phyloP scores from a whole-genome alignment of 1,140 invertebrate genomes.

The Lordiphosa mommai region DNA sequence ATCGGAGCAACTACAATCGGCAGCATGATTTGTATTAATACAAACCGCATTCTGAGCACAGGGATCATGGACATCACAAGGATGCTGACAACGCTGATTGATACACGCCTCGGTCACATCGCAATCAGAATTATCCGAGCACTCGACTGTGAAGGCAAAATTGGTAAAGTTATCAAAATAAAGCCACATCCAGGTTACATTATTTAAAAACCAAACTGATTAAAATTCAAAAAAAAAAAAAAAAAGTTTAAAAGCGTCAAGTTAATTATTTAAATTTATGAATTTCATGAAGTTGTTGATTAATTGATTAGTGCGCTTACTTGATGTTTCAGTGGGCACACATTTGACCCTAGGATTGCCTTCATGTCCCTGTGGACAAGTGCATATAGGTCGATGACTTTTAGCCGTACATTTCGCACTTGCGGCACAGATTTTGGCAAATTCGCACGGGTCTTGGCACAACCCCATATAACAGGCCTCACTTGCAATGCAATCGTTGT shows the following conservation, averaged over 20 bases:
- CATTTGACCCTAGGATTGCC: constrained; percentile 88
- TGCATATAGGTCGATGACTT: constrained; percentile 89
- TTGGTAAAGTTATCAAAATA: background rate
- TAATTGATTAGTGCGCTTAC: constrained; percentile 82
- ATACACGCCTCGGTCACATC: constrained; percentile 90
- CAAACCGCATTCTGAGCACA: constrained; percentile 92
- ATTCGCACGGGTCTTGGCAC: constrained; percentile 87
- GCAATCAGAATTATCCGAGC: constrained; percentile 90
- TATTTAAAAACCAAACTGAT: too few relatives aligned
- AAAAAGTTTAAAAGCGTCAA: too few relatives aligned
- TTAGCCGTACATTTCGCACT: constrained; percentile 86
- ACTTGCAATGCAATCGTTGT: constrained; percentile 87
- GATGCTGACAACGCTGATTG: constrained; percentile 88
- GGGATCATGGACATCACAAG: constrained; percentile 89
- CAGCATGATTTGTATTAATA: constrained; percentile 92
- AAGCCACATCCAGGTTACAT: too few relatives aligned
- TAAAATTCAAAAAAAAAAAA: too few relatives aligned
- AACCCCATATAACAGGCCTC: constrained; percentile 87
- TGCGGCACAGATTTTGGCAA: constrained; percentile 86
- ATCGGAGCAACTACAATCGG: constrained; percentile 91
- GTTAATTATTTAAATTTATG: background rate
- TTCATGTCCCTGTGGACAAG: constrained; percentile 86
- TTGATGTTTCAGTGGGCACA: constrained; percentile 83
- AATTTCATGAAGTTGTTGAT: constrained; percentile 25
- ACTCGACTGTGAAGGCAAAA: constrained; percentile 83